phyloP scores from a whole-genome alignment of 1,140 invertebrate genomes.

The Campodea augens region DNA sequence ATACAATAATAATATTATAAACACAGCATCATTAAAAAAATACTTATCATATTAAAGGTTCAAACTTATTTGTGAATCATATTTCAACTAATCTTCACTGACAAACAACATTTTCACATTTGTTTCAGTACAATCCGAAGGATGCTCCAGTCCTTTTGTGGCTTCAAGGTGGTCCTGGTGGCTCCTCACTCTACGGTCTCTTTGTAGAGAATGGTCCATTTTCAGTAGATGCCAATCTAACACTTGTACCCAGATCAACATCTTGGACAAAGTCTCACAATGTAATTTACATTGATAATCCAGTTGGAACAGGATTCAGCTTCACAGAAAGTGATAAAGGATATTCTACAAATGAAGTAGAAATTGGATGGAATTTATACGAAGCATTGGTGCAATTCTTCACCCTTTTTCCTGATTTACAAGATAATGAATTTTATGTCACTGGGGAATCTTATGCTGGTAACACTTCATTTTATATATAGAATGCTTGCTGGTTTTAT shows the following conservation, averaged over 20 bases:
- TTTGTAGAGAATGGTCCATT: conserved; percentile 30
- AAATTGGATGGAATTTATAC: conserved; percentile 8
- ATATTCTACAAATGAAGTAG: conserved; percentile 9
- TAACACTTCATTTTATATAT: conserved; percentile 3
- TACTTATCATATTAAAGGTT: too few species aligned
- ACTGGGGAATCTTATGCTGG: conserved; percentile 37
- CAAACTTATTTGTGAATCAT: too few species aligned
- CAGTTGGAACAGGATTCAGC: conserved; percentile 20
- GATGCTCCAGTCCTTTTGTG: conserved; percentile 28
- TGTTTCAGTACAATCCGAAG: conserved; percentile 17
- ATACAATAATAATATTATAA: too few species aligned
- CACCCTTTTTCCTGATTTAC: conserved; percentile 15
- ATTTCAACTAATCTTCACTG: too few species aligned
- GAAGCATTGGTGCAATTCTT: conserved; percentile 13
- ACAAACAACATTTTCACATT: too few species aligned
- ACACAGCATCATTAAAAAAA: too few species aligned
- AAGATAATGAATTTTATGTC: conserved; percentile 15
- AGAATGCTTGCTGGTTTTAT: not conserved
- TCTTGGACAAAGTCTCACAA: conserved; percentile 26
- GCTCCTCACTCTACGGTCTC: conserved; percentile 27
- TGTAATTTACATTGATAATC: conserved; percentile 31
- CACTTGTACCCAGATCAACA: conserved; percentile 14
- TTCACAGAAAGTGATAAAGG: conserved; percentile 8
- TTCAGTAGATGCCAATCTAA: conserved; percentile 18
- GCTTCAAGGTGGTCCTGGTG: conserved; percentile 32